phyloP scores from a whole-genome alignment of 1,140 invertebrate genomes.

The Drosophila sp. region DNA sequence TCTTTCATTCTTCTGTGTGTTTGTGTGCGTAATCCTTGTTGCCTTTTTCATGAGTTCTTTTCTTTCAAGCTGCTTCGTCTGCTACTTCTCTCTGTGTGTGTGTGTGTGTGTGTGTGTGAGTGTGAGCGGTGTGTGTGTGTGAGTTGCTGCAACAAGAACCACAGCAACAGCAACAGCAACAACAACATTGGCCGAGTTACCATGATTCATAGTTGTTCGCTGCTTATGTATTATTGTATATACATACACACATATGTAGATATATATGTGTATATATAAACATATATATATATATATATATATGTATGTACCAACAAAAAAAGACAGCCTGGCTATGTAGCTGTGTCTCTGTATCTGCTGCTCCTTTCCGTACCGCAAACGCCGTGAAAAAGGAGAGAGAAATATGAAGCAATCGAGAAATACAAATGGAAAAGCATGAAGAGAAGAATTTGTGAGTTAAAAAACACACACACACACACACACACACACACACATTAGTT shows the following conservation, averaged over 20 bases:
- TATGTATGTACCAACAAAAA: conserved; percentile 7
- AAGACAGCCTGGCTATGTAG: conserved; percentile 3
- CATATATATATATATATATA: not conserved
- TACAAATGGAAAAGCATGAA: not conserved
- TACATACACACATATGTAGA: too few species aligned
- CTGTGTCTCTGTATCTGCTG: conserved; percentile 37
- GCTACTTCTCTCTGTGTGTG: not conserved
- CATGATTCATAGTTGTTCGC: conserved; percentile 76
- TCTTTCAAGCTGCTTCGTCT: conserved; percentile 15
- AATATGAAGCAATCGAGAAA: not conserved
- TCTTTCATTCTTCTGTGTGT: not conserved
- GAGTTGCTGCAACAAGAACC: conserved; percentile 17
- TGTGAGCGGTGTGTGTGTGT: conserved; percentile 5
- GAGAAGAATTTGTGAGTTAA: not conserved
- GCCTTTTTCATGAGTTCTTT: conserved; percentile 33
- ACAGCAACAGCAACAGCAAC: conserved; percentile 21
- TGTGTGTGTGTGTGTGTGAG: not conserved
- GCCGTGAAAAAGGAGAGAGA: conserved; percentile 11
- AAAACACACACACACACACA: conserved; percentile 1
- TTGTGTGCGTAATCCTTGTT: conserved; percentile 51
- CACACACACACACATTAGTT: conserved; percentile 27
- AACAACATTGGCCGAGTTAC: conserved; percentile 58
- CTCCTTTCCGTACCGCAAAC: conserved; percentile 13
- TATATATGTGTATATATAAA: conserved; percentile 3
- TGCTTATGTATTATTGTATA: too few species aligned